Evolutionary conservation across 2,888 invertebrate genomes (phyloP).

Genomic region (Incurvaria masculella): DNA sequence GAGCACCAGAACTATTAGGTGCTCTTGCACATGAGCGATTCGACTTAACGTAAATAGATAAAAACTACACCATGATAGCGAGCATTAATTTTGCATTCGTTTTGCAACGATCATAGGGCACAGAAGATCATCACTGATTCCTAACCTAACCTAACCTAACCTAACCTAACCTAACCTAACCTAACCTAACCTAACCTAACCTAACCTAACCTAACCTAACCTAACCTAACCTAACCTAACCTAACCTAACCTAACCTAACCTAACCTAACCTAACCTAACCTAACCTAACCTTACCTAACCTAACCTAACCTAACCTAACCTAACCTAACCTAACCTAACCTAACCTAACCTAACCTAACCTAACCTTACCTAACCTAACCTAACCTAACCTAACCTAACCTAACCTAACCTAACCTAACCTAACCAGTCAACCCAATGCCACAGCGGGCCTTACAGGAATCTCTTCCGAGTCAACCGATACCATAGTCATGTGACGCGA

Average conservation of each 20-base stretch:
- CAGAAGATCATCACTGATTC: too few relatives aligned
- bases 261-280: constrained; percentile 5
- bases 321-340: constrained; percentile 7
- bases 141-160: too few relatives aligned
- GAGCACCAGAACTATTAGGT: too few relatives aligned
- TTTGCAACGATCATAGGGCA: too few relatives aligned
- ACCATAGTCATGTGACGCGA: constrained; percentile 2
- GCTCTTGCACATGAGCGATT: too few relatives aligned
- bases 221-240: too few relatives aligned
- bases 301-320: constrained; percentile 6
- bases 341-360: constrained; percentile 7
- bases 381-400: not conserved
- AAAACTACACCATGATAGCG: too few relatives aligned
- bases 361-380: constrained; percentile 5
- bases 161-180: too few relatives aligned
- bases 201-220: too few relatives aligned
- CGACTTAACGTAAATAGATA: too few relatives aligned
- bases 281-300: constrained; percentile 5
- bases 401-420: constrained; percentile 7
- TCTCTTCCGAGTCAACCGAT: constrained; percentile 2
- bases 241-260: constrained; percentile 4
- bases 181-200: too few relatives aligned
- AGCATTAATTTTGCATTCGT: too few relatives aligned
- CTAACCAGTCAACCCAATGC: constrained; percentile 4
- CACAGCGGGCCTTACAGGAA: constrained; percentile 2